Evolutionary conservation across 2,888 invertebrate genomes (phyloP).

Genomic region (Cataglyphis livida): DNA sequence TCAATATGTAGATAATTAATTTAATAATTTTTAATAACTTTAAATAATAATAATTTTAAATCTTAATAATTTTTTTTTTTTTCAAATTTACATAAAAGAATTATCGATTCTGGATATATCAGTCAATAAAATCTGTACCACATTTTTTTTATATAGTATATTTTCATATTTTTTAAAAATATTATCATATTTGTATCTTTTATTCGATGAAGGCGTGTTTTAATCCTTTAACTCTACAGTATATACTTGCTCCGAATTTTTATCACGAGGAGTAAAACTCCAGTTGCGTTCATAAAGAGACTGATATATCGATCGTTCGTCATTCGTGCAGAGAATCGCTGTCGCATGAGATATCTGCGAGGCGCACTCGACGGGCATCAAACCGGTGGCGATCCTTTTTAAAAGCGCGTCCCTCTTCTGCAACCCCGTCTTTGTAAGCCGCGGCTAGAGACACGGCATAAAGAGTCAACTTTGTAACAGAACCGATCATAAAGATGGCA

Average conservation of each 20-base stretch:
- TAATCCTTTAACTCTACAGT: neutral
- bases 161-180: no score
- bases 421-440: slow-evolving; percentile 61
- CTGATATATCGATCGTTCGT: slow-evolving; percentile 12
- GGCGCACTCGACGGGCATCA: slow-evolving; percentile 26
- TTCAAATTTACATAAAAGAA: neutral
- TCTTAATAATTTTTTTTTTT: neutral
- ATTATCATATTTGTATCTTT: neutral
- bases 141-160: neutral
- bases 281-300: neutral
- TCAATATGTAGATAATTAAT: neutral
- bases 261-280: slow-evolving; percentile 13
- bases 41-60: no score
- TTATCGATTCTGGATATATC: neutral
- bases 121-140: neutral
- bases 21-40: no score
- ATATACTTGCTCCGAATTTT: neutral
- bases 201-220: neutral
- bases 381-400: slow-evolving; percentile 55
- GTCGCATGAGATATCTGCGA: slow-evolving; percentile 35
- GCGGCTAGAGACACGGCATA: slow-evolving; percentile 64
- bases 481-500: slow-evolving; percentile 82
- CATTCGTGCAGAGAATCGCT: slow-evolving; percentile 18
- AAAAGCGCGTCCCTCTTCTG: slow-evolving; percentile 46
- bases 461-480: slow-evolving; percentile 82